phyloP scores from a whole-genome alignment of 64 coral and sea anemone genomes.

The Montipora cactus region DNA sequence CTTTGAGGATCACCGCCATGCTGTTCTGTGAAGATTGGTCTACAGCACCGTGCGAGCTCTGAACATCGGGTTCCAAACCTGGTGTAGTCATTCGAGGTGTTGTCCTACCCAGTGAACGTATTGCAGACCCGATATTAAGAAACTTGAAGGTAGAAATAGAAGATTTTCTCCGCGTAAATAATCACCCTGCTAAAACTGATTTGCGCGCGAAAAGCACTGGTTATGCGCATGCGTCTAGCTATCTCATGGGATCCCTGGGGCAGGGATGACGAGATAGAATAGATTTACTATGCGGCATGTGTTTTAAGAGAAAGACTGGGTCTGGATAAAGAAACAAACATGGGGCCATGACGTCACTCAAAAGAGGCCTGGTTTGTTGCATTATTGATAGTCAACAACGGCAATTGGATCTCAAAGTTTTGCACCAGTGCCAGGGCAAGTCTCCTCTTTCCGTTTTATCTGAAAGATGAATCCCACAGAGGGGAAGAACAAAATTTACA shows the following conservation, averaged over 20 bases:
- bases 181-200: neutral
- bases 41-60: neutral
- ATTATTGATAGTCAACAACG: too few species aligned
- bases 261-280: neutral
- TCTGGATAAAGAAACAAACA: too few species aligned
- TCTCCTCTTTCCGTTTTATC: too few species aligned
- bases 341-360: too few species aligned
- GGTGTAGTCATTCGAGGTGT: neutral
- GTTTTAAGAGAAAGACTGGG: too few species aligned
- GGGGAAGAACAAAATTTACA: too few species aligned
- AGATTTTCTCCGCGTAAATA: neutral
- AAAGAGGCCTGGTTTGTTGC: too few species aligned
- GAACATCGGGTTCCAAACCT: neutral
- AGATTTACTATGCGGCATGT: too few species aligned
- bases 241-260: neutral
- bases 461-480: too few species aligned
- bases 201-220: neutral
- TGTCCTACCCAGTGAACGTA: neutral
- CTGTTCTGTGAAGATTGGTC: neutral
- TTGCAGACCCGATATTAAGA: too few species aligned
- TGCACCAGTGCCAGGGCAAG: too few species aligned
- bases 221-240: neutral
- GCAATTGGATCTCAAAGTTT: too few species aligned
- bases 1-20: neutral
- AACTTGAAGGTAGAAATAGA: neutral